phyloP scores from a whole-genome alignment of 2,888 invertebrate species.

The Lumbricus terrestris region DNA sequence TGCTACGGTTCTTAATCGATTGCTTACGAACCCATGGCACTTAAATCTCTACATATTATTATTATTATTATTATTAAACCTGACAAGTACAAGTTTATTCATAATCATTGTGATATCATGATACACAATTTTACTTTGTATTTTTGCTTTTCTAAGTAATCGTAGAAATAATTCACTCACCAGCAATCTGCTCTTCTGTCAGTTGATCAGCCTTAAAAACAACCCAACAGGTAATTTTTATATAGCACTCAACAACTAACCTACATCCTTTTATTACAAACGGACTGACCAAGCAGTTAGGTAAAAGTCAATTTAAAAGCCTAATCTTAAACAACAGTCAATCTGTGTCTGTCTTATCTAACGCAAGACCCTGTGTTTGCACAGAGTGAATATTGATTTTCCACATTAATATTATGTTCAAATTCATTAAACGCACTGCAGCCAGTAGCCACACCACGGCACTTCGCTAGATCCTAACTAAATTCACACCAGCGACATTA shows the following conservation, averaged over 20 bases:
- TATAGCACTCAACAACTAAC: background rate
- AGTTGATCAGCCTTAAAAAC: conserved; percentile 37
- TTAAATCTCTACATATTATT: too few relatives aligned
- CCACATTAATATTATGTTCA: background rate
- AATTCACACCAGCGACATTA: background rate
- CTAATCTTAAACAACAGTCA: background rate
- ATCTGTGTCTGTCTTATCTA: background rate
- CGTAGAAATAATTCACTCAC: conserved; percentile 19
- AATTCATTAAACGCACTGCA: background rate
- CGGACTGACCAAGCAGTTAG: background rate
- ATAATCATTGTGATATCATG: background rate
- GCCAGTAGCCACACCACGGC: background rate
- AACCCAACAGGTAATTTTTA: background rate
- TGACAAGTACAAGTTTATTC: background rate
- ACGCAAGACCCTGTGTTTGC: background rate
- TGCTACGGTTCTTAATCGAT: too few relatives aligned
- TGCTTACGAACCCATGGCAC: too few relatives aligned
- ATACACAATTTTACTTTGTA: background rate
- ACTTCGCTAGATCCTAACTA: background rate
- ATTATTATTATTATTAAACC: too few relatives aligned
- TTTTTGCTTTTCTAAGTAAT: background rate
- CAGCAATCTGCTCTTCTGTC: conserved; percentile 40
- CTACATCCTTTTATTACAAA: background rate
- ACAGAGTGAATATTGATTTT: background rate
- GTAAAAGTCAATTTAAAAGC: background rate